Percentiles rank a stretch among this genome's conserved stretches.
These are phyloP conservation scores for Antechinus flavipes DNA, from an alignment of 2,113 vertebrate species.

Conservation along the genomic window DNA sequence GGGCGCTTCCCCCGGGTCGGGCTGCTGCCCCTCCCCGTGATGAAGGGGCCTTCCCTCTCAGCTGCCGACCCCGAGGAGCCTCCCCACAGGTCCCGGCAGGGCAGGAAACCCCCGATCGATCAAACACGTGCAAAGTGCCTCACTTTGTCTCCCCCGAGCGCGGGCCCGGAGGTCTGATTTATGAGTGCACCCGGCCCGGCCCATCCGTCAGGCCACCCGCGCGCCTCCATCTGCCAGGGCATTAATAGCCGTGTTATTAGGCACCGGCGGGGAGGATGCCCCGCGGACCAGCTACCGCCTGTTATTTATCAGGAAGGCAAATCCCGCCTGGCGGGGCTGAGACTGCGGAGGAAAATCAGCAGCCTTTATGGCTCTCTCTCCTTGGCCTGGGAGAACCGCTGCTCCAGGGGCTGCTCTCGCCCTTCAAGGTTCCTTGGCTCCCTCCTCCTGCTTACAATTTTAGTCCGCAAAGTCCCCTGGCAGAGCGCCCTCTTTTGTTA, in stretches of 20 bases:
- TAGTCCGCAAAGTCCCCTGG: background rate
- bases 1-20: background rate
- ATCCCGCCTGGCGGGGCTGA: background rate
- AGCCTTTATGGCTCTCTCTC: background rate
- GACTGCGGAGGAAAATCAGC: background rate
- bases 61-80: constrained; percentile 24
- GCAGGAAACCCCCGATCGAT: constrained; percentile 77
- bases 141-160: constrained; percentile 34
- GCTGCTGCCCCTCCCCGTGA: background rate
- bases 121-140: constrained; percentile 75
- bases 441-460: background rate
- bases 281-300: constrained; percentile 73
- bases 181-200: constrained; percentile 55
- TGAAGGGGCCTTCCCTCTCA: background rate
- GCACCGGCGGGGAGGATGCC: constrained; percentile 76
- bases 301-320: constrained; percentile 79
- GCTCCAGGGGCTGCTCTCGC: background rate
- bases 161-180: constrained; percentile 74
- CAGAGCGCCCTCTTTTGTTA: background rate
- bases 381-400: background rate
- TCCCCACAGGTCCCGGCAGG: background rate
- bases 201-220: constrained; percentile 70
- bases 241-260: constrained; percentile 81
- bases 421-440: background rate
- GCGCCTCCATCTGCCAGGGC: constrained; percentile 68